These are phyloP conservation scores for Lepidocyrtoides sp. DNA, from an alignment of 2,888 invertebrate genomes.

Conservation along the genomic window DNA sequence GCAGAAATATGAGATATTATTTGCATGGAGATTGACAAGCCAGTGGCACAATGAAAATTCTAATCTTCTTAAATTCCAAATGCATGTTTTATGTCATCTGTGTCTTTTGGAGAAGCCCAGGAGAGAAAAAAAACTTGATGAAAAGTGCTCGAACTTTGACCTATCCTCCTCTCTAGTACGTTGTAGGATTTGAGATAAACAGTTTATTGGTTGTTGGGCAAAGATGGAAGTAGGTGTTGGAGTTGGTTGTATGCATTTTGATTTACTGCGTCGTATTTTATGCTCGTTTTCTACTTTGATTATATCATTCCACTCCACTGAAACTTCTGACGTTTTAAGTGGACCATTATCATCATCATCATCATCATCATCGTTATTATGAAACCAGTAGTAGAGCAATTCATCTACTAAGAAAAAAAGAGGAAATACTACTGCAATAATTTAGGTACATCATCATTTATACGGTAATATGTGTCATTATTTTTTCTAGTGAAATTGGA, in stretches of 20 bases:
- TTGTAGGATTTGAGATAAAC: too few relatives aligned
- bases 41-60: not conserved
- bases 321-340: not conserved
- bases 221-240: not conserved
- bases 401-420: too few relatives aligned
- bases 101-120: not conserved
- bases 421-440: too few relatives aligned
- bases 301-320: constrained; percentile 22
- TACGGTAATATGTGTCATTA: constrained; percentile 33
- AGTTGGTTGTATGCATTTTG: not conserved
- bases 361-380: too few relatives aligned
- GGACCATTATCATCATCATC: not conserved
- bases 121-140: too few relatives aligned
- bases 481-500: not conserved
- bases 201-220: not conserved
- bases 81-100: not conserved
- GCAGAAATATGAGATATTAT: not conserved
- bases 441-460: too few relatives aligned
- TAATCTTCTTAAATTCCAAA: not conserved
- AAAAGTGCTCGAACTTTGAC: not conserved
- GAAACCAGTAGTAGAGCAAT: too few relatives aligned
- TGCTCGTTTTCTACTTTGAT: constrained; percentile 18
- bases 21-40: not conserved
- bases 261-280: too few relatives aligned
- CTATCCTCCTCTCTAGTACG: not conserved